Evolutionary conservation across 2,888 invertebrate genomes (phyloP).

Genomic region (Gymnosoma rotundatum): DNA sequence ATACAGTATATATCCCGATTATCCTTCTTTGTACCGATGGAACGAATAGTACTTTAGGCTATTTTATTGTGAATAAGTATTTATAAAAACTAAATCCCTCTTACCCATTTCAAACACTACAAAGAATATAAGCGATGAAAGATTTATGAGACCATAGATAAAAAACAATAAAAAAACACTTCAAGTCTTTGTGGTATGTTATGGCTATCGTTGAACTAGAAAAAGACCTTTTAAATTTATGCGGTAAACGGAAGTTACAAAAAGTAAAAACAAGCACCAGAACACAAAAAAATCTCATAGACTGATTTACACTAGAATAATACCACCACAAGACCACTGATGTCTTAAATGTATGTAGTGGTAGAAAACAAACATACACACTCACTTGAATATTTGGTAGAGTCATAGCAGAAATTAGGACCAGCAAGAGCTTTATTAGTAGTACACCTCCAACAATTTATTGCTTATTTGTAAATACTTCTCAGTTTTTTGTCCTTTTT

Average conservation of each 20-base stretch:
- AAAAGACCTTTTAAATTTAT: conserved; percentile 66
- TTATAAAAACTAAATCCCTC: conserved; percentile 1
- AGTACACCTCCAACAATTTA: conserved; percentile 69
- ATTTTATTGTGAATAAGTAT: background rate
- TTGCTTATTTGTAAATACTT: conserved; percentile 68
- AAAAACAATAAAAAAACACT: conserved; percentile 57
- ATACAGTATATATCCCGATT: no score
- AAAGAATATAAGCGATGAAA: conserved; percentile 54
- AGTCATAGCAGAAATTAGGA: conserved; percentile 31
- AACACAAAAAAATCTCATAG: conserved; percentile 15
- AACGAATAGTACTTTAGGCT: background rate
- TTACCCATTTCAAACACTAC: background rate
- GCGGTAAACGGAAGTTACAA: conserved; percentile 68
- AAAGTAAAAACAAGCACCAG: conserved; percentile 35
- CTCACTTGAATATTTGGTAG: conserved; percentile 27
- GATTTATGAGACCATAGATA: conserved; percentile 65
- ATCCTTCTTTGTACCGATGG: no score
- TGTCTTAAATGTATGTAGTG: conserved; percentile 17
- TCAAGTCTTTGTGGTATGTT: conserved; percentile 67
- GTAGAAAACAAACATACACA: background rate
- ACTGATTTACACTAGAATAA: conserved; percentile 32
- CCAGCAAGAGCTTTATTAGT: conserved; percentile 30
- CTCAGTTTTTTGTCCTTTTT: background rate
- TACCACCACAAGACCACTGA: conserved; percentile 57
- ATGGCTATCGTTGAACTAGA: conserved; percentile 68